Percentiles rank a stretch among this genome's conserved stretches.
Evolutionary conservation across 2,113 vertebrate genomes (phyloP).

Genomic region (Oncorhynchus masou): DNA sequence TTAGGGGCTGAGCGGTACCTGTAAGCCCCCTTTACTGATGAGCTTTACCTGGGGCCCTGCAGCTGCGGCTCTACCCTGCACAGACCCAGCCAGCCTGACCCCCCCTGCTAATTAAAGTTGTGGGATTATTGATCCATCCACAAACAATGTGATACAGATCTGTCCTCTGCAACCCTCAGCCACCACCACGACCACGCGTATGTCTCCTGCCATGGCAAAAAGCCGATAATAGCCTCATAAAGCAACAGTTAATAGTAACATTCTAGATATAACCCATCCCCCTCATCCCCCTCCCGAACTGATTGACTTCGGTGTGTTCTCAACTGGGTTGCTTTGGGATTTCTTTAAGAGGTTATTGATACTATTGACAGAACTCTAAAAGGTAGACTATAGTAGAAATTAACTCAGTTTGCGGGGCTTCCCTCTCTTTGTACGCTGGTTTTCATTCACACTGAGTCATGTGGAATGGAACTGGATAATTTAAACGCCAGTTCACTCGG

Average conservation of each 20-base stretch:
- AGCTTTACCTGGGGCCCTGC: conserved; percentile 67
- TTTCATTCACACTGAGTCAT: neutral
- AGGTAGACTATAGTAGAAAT: no score
- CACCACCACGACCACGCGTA: conserved; percentile 40
- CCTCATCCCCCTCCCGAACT: no score
- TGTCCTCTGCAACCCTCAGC: conserved; percentile 74
- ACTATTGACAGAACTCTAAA: no score
- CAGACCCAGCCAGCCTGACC: conserved; percentile 62
- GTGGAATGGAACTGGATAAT: neutral
- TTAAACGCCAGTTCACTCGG: conserved; percentile 2
- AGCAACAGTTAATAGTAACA: conserved; percentile 42
- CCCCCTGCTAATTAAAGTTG: conserved; percentile 77
- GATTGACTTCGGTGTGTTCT: no score
- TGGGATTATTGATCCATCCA: conserved; percentile 72
- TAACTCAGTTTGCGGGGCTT: neutral
- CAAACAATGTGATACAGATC: conserved; percentile 77
- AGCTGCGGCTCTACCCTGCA: conserved; percentile 7
- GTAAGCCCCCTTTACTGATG: conserved; percentile 71
- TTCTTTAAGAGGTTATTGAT: no score
- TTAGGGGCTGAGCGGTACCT: conserved; percentile 77
- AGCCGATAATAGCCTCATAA: conserved; percentile 72
- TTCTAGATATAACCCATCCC: no score
- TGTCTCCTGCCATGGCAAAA: conserved; percentile 52
- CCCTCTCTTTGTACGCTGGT: neutral
- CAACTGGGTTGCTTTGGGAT: no score